Evolutionary conservation across 2,113 vertebrate species (phyloP).

Genomic region (Bungarus multicinctus): DNA sequence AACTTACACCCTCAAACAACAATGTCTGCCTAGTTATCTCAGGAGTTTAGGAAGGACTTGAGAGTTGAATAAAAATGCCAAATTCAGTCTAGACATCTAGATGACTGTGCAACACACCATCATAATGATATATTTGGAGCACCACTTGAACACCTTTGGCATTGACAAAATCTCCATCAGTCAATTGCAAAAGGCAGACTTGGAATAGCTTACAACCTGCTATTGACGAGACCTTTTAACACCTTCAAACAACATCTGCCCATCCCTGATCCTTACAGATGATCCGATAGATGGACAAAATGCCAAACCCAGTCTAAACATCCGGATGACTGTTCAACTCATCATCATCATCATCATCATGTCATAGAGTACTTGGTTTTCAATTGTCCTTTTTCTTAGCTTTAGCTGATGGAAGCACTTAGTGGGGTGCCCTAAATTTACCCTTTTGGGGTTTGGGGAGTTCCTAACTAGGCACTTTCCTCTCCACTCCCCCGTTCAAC

Average conservation of each 20-base stretch:
- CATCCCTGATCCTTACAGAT: neutral
- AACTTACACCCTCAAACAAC: too few species aligned
- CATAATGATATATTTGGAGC: too few species aligned
- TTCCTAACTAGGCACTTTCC: neutral
- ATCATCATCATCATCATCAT: neutral
- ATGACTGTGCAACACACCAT: too few species aligned
- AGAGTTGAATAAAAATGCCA: neutral
- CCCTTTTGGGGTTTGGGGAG: neutral
- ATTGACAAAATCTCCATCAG: too few species aligned
- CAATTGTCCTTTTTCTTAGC: neutral
- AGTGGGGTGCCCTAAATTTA: neutral
- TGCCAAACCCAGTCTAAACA: neutral
- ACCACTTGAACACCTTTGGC: too few species aligned
- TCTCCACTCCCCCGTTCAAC: neutral
- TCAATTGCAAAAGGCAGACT: neutral
- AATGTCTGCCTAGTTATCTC: neutral
- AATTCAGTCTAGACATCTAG: neutral
- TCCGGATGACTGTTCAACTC: neutral
- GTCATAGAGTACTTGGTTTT: neutral
- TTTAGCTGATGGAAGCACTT: neutral
- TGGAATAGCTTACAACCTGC: neutral
- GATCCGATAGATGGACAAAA: neutral
- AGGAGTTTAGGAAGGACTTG: neutral
- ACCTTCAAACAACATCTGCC: neutral
- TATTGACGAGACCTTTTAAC: neutral